These are phyloP conservation scores for Solen grandis DNA, from an alignment of 1,140 invertebrate genomes.

Conservation along the genomic window DNA sequence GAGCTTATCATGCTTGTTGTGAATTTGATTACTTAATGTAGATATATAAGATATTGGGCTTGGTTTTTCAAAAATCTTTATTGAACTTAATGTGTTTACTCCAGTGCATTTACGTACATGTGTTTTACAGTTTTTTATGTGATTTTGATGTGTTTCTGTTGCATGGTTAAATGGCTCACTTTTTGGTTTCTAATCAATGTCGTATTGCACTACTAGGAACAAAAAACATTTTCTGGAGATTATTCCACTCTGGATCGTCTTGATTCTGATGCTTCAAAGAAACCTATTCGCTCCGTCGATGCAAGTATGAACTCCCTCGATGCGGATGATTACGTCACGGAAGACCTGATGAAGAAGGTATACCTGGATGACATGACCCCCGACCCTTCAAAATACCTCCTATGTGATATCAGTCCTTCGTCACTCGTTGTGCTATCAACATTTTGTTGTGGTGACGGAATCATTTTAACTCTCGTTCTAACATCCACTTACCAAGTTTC, in stretches of 20 bases:
- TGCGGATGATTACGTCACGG: constrained; percentile 69
- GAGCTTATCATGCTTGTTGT: no score
- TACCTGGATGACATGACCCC: no score
- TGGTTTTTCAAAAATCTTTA: no score
- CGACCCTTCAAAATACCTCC: neutral
- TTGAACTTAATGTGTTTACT: no score
- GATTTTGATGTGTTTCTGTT: constrained; percentile 1
- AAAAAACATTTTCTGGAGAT: constrained; percentile 67
- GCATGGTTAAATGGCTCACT: neutral
- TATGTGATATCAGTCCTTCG: neutral
- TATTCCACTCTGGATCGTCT: constrained; percentile 58
- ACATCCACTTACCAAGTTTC: no score
- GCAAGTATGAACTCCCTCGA: constrained; percentile 72
- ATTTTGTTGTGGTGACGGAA: neutral
- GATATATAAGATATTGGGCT: no score
- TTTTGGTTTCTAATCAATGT: constrained; percentile 38
- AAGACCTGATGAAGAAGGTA: constrained; percentile 75
- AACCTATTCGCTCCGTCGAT: constrained; percentile 61
- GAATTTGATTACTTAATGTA: no score
- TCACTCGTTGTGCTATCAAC: neutral
- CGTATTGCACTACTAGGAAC: constrained; percentile 47
- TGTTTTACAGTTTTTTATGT: neutral
- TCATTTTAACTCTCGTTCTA: no score
- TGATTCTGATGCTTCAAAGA: constrained; percentile 31
- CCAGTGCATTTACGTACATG: no score